Evolutionary conservation across 2,113 vertebrate genomes (phyloP).

Genomic region (Phoxinus phoxinus): DNA sequence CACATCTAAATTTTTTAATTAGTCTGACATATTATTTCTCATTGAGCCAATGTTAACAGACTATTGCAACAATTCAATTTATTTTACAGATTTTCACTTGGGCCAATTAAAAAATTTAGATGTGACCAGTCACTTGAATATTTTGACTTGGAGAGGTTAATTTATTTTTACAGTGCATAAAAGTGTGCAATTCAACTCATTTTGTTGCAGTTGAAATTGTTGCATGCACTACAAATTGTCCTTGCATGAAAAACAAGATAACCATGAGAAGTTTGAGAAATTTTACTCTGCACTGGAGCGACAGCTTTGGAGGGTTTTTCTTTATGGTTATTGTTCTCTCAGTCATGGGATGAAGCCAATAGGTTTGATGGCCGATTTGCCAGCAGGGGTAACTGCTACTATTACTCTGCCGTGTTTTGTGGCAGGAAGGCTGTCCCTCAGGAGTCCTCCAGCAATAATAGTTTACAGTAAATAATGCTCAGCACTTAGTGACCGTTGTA

Average conservation of each 20-base stretch:
- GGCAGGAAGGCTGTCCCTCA: not conserved
- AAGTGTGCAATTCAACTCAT: not conserved
- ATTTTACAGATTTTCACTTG: too few relatives aligned
- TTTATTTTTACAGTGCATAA: too few relatives aligned
- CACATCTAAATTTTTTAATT: too few relatives aligned
- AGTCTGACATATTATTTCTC: too few relatives aligned
- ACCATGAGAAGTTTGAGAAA: not conserved
- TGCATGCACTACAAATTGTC: not conserved
- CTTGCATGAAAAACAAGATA: not conserved
- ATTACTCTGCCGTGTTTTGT: not conserved
- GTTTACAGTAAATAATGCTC: constrained; percentile 9
- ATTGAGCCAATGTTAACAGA: too few relatives aligned
- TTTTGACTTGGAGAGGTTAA: too few relatives aligned
- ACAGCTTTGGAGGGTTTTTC: too few relatives aligned
- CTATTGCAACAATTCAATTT: too few relatives aligned
- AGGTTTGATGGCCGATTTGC: not conserved
- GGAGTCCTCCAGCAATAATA: not conserved
- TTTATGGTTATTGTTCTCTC: not conserved
- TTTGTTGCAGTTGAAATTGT: not conserved
- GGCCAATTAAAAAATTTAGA: too few relatives aligned
- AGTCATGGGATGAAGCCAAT: not conserved
- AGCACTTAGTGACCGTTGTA: not conserved
- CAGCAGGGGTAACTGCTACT: constrained; percentile 1
- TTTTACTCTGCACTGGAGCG: not conserved
- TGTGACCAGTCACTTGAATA: too few relatives aligned